Evolutionary conservation across 2,888 invertebrate genomes (phyloP).

Genomic region (Ormia ochracea): DNA sequence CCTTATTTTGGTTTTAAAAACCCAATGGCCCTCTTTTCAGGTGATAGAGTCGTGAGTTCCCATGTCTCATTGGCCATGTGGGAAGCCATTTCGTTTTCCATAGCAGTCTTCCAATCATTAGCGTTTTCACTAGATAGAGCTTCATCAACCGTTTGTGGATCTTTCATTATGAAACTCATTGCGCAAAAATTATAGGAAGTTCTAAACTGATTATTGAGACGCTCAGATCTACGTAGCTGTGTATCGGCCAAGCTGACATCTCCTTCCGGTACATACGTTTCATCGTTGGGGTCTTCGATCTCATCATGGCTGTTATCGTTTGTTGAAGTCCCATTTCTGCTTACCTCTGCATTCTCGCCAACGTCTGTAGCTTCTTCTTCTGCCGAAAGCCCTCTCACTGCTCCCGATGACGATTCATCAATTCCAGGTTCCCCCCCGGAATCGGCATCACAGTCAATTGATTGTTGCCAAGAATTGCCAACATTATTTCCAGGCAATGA

Average conservation of each 20-base stretch:
- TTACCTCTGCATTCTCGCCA: no score
- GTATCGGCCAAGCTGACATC: neutral
- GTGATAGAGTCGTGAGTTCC: neutral
- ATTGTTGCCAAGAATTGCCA: neutral
- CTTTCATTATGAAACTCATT: slow-evolving; percentile 41
- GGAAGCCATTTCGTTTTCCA: neutral
- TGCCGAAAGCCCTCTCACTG: neutral
- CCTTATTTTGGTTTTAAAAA: neutral
- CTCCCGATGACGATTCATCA: neutral
- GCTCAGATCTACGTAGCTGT: slow-evolving; percentile 1
- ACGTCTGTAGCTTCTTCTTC: no score
- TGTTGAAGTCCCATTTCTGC: no score
- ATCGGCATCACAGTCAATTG: neutral
- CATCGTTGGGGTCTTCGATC: neutral
- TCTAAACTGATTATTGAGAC: no score
- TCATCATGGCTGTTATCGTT: no score
- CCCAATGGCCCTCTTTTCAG: neutral
- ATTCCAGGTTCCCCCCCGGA: neutral
- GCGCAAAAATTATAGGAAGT: neutral
- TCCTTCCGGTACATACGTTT: neutral
- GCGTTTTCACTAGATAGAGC: neutral
- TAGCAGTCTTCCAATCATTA: neutral
- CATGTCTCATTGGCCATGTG: neutral
- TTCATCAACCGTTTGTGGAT: slow-evolving; percentile 29
- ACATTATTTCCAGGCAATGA: neutral